Percentiles rank a stretch among this genome's conserved stretches.
Evolutionary conservation across 2,113 vertebrate species (phyloP).

Genomic region (Sphaerodactylus townsendi): DNA sequence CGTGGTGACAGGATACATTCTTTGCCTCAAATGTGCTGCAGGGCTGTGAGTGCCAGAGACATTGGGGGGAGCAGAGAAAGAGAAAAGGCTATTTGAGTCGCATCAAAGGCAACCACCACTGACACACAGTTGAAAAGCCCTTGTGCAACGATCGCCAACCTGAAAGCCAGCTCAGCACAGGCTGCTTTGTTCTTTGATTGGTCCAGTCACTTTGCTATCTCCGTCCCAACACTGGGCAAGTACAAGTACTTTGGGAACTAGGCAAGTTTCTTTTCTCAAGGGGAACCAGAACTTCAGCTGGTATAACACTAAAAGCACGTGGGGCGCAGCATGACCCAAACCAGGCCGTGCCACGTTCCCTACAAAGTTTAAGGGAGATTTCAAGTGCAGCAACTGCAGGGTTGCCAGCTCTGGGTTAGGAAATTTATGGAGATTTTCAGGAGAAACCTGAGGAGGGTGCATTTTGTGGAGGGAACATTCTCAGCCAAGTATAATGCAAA

Average conservation of each 20-base stretch:
- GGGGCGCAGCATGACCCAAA: not conserved
- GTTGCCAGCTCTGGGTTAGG: too few relatives aligned
- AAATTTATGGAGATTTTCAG: too few relatives aligned
- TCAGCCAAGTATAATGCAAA: too few relatives aligned
- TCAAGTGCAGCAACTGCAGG: not conserved
- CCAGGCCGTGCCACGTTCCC: not conserved
- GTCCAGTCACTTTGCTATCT: slow-evolving; percentile 2
- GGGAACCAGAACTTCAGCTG: not conserved
- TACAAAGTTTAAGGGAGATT: not conserved
- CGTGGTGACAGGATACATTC: slow-evolving; percentile 56
- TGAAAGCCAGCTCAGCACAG: slow-evolving; percentile 18
- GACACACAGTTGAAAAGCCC: slow-evolving; percentile 19
- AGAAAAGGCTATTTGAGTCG: slow-evolving; percentile 45
- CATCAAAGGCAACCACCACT: slow-evolving; percentile 31
- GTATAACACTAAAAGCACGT: too few relatives aligned
- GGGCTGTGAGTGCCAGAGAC: slow-evolving; percentile 53
- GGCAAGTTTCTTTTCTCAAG: not conserved
- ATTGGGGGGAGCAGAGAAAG: slow-evolving; percentile 2
- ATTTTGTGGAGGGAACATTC: too few relatives aligned
- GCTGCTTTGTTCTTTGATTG: slow-evolving; percentile 35
- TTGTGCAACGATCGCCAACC: slow-evolving; percentile 14
- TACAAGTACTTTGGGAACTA: not conserved
- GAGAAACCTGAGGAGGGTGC: too few relatives aligned
- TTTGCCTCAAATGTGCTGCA: slow-evolving; percentile 28
- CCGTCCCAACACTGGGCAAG: not conserved